These are phyloP conservation scores for Araneus ventricosus DNA, from an alignment of 1,140 invertebrate species.

Conservation along the genomic window DNA sequence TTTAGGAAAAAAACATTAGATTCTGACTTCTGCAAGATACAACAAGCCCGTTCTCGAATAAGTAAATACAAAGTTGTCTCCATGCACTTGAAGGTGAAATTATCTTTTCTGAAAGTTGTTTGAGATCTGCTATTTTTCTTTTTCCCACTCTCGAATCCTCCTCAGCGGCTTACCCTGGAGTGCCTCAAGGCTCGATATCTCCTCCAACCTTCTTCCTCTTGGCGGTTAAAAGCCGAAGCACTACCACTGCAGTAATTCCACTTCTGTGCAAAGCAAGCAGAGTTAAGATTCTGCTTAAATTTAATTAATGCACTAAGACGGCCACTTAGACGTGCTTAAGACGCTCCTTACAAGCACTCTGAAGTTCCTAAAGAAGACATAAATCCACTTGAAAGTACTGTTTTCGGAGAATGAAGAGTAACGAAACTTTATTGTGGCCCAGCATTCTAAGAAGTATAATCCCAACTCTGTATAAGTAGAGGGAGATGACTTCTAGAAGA, in stretches of 20 bases:
- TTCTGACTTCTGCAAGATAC: no score
- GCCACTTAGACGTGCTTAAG: conserved; percentile 29
- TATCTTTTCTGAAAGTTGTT: neutral
- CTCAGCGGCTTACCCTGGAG: neutral
- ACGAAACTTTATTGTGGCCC: conserved; percentile 10
- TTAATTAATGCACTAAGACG: conserved; percentile 42
- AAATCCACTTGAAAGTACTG: conserved; percentile 21
- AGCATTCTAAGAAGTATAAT: neutral
- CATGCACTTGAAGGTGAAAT: neutral
- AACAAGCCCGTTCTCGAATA: neutral
- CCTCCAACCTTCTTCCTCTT: neutral
- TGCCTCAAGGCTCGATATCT: neutral
- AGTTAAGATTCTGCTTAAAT: conserved; percentile 46
- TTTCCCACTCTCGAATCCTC: neutral
- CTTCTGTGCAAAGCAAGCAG: conserved; percentile 9
- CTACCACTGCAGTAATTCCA: neutral
- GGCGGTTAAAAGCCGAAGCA: neutral
- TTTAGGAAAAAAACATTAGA: no score
- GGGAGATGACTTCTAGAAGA: neutral
- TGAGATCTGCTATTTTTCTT: neutral
- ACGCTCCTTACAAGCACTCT: neutral
- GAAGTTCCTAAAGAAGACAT: neutral
- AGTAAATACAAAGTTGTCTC: no score
- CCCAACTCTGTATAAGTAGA: neutral
- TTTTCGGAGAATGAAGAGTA: neutral